Evolutionary conservation across 1,140 invertebrate species (phyloP), one percentile per base, ranked within the genome.

Genomic region (Bombus haemorrhoidalis): DNA sequence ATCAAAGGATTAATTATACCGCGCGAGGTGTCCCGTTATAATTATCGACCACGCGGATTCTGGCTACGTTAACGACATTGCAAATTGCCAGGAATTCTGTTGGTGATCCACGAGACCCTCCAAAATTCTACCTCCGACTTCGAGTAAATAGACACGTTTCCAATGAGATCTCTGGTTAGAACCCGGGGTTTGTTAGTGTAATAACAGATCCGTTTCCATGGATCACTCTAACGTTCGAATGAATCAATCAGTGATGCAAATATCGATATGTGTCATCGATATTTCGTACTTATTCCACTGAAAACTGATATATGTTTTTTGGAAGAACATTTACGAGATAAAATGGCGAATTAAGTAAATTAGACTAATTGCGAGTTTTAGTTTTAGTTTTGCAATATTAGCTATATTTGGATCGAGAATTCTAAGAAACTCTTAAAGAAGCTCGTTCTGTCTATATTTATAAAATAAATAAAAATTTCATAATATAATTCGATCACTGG

Each of bases 1-100:
- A 91, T 91, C 89, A 88, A 90, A 90, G 89, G 89, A 90, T 91
- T 90, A 90, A 91, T 90, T 86, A 88, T 83, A 84, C 84, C 47
- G 77, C 72, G 81, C 81, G 71, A 81, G 73, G 81, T 86, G 89
- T 90, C 81, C 89, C 89, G 89, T 90, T 90, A 90, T 86, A 90
- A 90, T 90, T 90, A 81, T 78, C 69, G 57, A n/a, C 69, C 66
- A 59, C 75, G 77, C 41, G 72, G 77, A 25, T 66, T 72, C 89
- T 86, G 78, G 34, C 69, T 57, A 64, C 73, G 87, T 90, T 91
- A 91, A 90, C 84, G 78, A 90, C 86, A 88, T 88, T 86, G 90
- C 87, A 90, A 91, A 91, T 90, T 90, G 90, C 80, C 69, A 71
- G 71, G 80, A 88, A 85, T 90, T 91, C 87, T 80, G 86, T 91